Percentiles rank a stretch among this genome's conserved stretches.
Evolutionary conservation across 2,888 invertebrate species (phyloP).

Genomic region (Barypeithes pellucidus): DNA sequence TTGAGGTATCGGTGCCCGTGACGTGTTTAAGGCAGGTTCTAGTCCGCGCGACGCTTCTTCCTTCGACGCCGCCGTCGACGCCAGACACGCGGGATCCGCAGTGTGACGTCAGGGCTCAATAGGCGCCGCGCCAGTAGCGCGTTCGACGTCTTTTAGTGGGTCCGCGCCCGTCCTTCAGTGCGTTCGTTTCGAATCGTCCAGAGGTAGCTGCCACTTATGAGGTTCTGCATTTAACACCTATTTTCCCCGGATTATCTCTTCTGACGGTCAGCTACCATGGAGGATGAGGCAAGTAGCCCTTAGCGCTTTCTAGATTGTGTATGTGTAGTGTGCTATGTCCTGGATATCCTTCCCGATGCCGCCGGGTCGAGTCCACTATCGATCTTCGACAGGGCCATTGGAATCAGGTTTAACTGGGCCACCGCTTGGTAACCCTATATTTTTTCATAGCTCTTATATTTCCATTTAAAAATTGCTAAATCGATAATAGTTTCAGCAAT

Average conservation of each 20-base stretch:
- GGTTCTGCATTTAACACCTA: constrained; percentile 66
- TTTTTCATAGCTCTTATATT: not conserved
- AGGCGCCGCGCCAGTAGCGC: constrained; percentile 69
- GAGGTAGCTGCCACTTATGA: constrained; percentile 69
- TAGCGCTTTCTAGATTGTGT: constrained; percentile 42
- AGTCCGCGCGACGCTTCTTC: constrained; percentile 22
- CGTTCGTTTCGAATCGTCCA: constrained; percentile 72
- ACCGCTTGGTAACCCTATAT: constrained; percentile 24
- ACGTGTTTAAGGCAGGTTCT: constrained; percentile 28
- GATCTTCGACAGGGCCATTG: constrained; percentile 31
- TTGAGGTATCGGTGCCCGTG: constrained; percentile 14
- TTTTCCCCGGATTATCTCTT: constrained; percentile 60
- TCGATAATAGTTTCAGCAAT: not conserved
- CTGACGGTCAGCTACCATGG: constrained; percentile 63
- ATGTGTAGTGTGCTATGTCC: constrained; percentile 32
- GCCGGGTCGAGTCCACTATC: constrained; percentile 34
- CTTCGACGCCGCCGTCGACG: constrained; percentile 50
- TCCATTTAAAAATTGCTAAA: not conserved
- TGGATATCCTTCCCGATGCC: constrained; percentile 25
- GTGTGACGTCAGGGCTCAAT: constrained; percentile 78
- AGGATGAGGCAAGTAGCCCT: constrained; percentile 66
- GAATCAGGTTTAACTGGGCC: constrained; percentile 31
- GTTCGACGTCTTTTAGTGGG: constrained; percentile 72
- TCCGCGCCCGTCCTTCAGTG: constrained; percentile 74
- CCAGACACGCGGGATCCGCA: constrained; percentile 72